phyloP scores from a whole-genome alignment of 2,888 invertebrate species.

The Crematogaster levior region DNA sequence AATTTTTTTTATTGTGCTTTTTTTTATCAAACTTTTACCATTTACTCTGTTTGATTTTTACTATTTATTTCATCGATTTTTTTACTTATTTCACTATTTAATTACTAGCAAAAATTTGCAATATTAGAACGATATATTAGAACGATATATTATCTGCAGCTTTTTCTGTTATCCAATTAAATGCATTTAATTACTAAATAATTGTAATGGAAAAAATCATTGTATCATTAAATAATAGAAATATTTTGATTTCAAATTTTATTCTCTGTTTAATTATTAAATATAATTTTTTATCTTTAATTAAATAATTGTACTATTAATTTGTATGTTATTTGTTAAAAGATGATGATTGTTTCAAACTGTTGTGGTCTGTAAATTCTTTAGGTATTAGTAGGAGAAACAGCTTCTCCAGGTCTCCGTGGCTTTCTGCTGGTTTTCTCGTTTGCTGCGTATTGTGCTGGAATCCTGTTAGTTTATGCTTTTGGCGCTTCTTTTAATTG shows the following conservation, averaged over 20 bases:
- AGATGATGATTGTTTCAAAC: neutral
- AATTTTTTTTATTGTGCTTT: no score
- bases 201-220: neutral
- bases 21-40: neutral
- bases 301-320: neutral
- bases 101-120: neutral
- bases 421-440: constrained; percentile 91
- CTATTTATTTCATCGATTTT: constrained; percentile 2
- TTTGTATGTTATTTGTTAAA: neutral
- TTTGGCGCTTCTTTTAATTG: constrained; percentile 90
- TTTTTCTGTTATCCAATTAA: neutral
- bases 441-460: constrained; percentile 91
- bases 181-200: neutral
- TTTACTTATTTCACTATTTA: neutral
- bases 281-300: neutral
- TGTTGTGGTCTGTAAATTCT: neutral
- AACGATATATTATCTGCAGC: no score
- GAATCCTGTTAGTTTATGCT: constrained; percentile 91
- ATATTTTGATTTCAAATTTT: neutral
- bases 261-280: neutral
- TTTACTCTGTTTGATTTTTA: constrained; percentile 10
- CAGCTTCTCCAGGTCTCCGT: constrained; percentile 90
- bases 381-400: constrained; percentile 92
- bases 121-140: neutral
- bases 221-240: no score